phyloP scores from a whole-genome alignment of 1,140 invertebrate genomes.

The Scaptodrosophila lebanonensis region DNA sequence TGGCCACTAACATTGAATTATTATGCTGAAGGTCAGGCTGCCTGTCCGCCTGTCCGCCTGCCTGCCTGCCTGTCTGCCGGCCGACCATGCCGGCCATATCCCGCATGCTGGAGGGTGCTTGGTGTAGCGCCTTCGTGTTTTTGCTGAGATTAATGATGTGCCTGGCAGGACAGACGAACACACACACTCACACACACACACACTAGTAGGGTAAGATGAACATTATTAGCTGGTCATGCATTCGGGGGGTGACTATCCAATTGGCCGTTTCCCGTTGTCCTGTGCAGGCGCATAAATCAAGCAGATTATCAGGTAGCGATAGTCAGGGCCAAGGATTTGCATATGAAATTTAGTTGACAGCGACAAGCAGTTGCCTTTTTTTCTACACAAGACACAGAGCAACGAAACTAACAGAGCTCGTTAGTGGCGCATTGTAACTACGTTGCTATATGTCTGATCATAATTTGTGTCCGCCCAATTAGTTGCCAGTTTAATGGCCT shows the following conservation, averaged over 20 bases:
- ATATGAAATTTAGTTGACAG: constrained; percentile 70
- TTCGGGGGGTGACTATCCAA: not conserved
- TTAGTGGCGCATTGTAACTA: constrained; percentile 12
- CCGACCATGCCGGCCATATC: constrained; percentile 20
- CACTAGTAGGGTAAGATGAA: not conserved
- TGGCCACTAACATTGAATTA: constrained; percentile 50
- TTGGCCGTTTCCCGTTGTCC: not conserved
- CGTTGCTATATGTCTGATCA: constrained; percentile 11
- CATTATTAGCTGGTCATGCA: constrained; percentile 46
- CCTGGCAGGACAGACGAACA: constrained; percentile 16
- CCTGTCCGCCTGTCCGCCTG: constrained; percentile 22
- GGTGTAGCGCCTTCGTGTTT: not conserved
- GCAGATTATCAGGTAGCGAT: constrained; percentile 65
- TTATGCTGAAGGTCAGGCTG: constrained; percentile 60
- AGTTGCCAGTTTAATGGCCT: constrained; percentile 23
- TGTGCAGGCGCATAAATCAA: constrained; percentile 63
- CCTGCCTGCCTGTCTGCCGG: constrained; percentile 9
- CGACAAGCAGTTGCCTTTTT: constrained; percentile 36
- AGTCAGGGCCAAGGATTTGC: constrained; percentile 59
- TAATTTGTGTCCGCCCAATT: constrained; percentile 25
- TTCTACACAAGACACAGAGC: not conserved
- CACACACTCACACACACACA: constrained; percentile 12
- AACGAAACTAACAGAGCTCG: not conserved
- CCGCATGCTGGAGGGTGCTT: constrained; percentile 34
- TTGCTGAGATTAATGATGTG: constrained; percentile 61